A percentile compares a stretch with the other conserved stretches of the same genome.
These are phyloP conservation scores for Orthonevra nobilis DNA, from an alignment of 2,888 invertebrate genomes.

Conservation along the genomic window DNA sequence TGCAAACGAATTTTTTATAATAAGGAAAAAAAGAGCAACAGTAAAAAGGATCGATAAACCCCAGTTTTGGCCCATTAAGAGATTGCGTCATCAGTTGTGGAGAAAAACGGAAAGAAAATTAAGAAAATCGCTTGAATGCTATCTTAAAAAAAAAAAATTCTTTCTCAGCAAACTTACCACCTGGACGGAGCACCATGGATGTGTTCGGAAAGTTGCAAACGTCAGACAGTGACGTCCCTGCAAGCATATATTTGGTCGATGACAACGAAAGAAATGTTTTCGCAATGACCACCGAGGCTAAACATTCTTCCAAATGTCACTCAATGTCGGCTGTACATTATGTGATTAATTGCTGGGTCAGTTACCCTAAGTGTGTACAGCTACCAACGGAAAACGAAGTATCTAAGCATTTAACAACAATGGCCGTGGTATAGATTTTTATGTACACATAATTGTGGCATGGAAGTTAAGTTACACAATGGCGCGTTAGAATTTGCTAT, in stretches of 20 bases:
- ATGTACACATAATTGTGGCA: no score
- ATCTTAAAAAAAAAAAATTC: no score
- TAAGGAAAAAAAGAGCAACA: constrained; percentile 22
- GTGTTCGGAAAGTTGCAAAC: constrained; percentile 9
- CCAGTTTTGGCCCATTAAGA: constrained; percentile 54
- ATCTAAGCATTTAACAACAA: no score
- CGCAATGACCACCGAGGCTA: background rate
- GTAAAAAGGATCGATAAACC: constrained; percentile 56
- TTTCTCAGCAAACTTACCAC: no score
- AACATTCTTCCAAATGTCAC: constrained; percentile 6
- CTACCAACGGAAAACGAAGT: no score
- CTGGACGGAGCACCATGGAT: constrained; percentile 3
- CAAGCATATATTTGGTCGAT: constrained; percentile 28
- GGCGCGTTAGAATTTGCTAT: no score
- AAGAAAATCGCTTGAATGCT: constrained; percentile 36
- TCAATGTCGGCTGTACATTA: background rate
- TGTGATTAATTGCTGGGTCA: constrained; percentile 27
- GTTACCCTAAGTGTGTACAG: constrained; percentile 23
- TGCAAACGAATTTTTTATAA: constrained; percentile 45
- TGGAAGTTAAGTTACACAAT: no score
- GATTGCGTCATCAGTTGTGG: constrained; percentile 50
- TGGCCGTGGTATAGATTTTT: no score
- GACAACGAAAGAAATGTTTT: background rate
- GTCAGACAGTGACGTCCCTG: constrained; percentile 18
- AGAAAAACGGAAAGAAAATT: background rate